Conservation (phyloP, 2,797 vertebrate genomes). For the Hippocampus kuda region DNA sequence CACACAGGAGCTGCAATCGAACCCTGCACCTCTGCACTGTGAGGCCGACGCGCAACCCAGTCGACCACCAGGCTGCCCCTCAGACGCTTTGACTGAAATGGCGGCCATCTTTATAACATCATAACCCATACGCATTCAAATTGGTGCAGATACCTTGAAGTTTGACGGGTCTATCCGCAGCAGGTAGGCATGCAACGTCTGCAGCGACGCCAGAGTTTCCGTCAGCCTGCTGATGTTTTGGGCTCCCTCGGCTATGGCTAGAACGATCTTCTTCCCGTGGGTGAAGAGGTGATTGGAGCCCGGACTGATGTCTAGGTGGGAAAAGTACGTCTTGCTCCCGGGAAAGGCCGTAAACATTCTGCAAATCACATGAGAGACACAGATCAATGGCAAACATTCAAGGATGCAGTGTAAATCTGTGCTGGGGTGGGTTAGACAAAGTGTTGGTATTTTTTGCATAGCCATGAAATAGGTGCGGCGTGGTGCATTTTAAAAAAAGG, state of each 20-base stretch:
- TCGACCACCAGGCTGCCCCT: no score
- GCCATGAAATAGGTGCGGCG: no score
- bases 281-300: conserved; percentile 54
- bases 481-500: no score
- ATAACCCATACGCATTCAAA: no score
- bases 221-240: conserved; percentile 63
- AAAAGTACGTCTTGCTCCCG: conserved; percentile 70
- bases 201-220: conserved; percentile 59
- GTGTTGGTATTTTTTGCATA: no score
- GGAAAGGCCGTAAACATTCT: conserved; percentile 68
- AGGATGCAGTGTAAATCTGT: no score
- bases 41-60: no score
- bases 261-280: conserved; percentile 66
- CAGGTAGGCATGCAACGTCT: conserved; percentile 66
- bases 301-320: conserved; percentile 65
- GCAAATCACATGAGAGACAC: not conserved
- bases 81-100: not conserved
- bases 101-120: not conserved
- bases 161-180: conserved; percentile 68
- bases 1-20: no score
- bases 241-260: conserved; percentile 64
- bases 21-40: no score
- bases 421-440: no score
- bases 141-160: conserved; percentile 62
- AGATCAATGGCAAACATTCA: not conserved